These are phyloP conservation scores for Drosophila pandora DNA, from an alignment of 1,140 invertebrate genomes.

Conservation along the genomic window DNA sequence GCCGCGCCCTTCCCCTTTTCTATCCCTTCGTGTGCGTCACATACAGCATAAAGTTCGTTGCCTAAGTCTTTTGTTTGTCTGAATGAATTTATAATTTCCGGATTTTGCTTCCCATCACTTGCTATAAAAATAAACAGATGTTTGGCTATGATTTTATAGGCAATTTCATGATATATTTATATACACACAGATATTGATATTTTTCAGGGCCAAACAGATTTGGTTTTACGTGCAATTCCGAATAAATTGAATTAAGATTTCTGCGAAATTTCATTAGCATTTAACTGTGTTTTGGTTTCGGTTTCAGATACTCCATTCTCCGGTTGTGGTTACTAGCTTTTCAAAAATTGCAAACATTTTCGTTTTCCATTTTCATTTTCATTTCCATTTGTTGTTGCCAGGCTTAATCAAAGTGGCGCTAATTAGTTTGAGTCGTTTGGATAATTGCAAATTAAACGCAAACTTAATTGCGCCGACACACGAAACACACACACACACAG, in stretches of 20 bases:
- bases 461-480: conserved; percentile 80
- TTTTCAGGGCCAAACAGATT: conserved; percentile 27
- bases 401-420: conserved; percentile 80
- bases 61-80: conserved; percentile 72
- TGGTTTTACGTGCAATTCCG: conserved; percentile 8
- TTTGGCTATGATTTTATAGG: conserved; percentile 28
- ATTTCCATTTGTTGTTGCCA: conserved; percentile 53
- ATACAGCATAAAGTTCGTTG: conserved; percentile 61
- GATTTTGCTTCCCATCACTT: conserved; percentile 40
- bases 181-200: not conserved
- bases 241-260: conserved; percentile 33
- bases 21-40: conserved; percentile 8
- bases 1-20: conserved; percentile 13
- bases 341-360: conserved; percentile 37
- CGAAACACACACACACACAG: conserved; percentile 46
- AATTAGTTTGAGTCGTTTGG: conserved; percentile 82
- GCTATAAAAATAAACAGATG: conserved; percentile 30
- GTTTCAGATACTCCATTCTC: not conserved
- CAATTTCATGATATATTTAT: conserved; percentile 24
- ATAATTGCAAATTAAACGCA: conserved; percentile 83
- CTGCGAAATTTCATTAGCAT: conserved; percentile 33
- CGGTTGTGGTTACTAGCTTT: not conserved
- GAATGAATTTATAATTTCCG: conserved; percentile 67
- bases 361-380: conserved; percentile 34
- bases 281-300: conserved; percentile 14